Evolutionary conservation across 2,888 invertebrate species (phyloP).

Genomic region (Syrphus vitripennis): DNA sequence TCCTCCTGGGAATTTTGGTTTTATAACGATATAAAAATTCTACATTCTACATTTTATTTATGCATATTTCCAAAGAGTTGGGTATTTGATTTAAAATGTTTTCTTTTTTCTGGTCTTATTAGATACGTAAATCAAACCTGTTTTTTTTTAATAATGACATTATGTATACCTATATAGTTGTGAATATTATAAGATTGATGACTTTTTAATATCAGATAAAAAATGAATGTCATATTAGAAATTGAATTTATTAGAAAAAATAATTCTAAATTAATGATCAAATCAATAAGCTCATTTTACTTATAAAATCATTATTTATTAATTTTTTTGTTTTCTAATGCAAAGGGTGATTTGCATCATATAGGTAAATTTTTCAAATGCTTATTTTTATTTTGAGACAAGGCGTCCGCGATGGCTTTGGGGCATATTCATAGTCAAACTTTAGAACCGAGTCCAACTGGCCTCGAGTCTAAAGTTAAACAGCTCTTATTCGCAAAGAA

Average conservation of each 20-base stretch:
- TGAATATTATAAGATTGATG: neutral
- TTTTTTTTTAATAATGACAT: neutral
- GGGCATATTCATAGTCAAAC: too few species aligned
- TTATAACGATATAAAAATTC: neutral
- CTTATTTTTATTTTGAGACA: too few species aligned
- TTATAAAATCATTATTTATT: neutral
- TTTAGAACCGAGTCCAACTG: too few species aligned
- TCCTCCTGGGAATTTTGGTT: neutral
- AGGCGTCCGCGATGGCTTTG: too few species aligned
- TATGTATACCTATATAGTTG: neutral
- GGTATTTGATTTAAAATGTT: neutral
- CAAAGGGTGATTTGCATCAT: neutral
- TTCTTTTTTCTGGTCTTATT: neutral
- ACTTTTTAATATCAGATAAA: constrained; percentile 2
- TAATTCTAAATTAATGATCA: neutral
- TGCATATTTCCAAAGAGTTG: constrained; percentile 2
- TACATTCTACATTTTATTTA: neutral
- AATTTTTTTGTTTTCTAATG: neutral
- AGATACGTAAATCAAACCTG: neutral
- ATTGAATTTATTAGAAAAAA: neutral
- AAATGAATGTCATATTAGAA: neutral
- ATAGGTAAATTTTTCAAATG: too few species aligned
- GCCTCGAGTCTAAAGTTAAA: too few species aligned
- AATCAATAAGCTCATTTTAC: neutral
- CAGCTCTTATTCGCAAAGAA: too few species aligned